These are phyloP conservation scores for Amblyjoppa fuscipennis DNA, from an alignment of 2,888 invertebrate species.

Conservation along the genomic window DNA sequence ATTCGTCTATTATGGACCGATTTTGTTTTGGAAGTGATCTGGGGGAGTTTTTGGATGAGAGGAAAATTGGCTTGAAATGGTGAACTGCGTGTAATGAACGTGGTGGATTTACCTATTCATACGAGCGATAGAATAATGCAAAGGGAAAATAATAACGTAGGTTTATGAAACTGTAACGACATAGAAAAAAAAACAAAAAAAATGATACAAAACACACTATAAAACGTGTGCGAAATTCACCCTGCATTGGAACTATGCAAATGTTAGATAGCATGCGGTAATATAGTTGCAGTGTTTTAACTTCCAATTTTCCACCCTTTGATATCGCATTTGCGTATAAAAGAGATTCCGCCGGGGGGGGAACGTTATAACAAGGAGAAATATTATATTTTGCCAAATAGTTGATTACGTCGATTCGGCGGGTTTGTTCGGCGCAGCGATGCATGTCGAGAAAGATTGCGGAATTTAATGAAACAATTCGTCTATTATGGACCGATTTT, in stretches of 20 bases:
- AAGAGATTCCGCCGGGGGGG: not conserved
- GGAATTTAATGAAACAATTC: too few relatives aligned
- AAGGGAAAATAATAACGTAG: not conserved
- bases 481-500: too few relatives aligned
- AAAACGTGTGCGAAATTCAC: not conserved
- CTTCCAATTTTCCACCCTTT: too few relatives aligned
- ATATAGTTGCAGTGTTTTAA: too few relatives aligned
- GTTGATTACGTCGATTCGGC: too few relatives aligned
- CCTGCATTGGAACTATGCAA: not conserved
- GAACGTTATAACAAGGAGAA: too few relatives aligned
- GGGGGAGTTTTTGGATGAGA: not conserved
- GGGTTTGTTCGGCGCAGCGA: too few relatives aligned
- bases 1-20: not conserved
- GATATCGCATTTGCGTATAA: not conserved
- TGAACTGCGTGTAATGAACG: not conserved
- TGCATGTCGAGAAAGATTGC: too few relatives aligned
- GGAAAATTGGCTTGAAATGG: not conserved
- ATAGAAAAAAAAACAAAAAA: not conserved
- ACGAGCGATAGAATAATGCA: not conserved
- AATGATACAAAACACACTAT: not conserved
- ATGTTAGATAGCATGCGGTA: not conserved
- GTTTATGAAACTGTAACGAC: not conserved
- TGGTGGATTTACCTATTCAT: not conserved
- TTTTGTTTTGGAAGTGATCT: not conserved
- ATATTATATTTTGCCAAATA: too few relatives aligned